A percentile compares a stretch with the other conserved stretches of the same genome.
These are phyloP conservation scores for Neria commutata DNA, from an alignment of 2,888 invertebrate genomes.

Conservation along the genomic window DNA sequence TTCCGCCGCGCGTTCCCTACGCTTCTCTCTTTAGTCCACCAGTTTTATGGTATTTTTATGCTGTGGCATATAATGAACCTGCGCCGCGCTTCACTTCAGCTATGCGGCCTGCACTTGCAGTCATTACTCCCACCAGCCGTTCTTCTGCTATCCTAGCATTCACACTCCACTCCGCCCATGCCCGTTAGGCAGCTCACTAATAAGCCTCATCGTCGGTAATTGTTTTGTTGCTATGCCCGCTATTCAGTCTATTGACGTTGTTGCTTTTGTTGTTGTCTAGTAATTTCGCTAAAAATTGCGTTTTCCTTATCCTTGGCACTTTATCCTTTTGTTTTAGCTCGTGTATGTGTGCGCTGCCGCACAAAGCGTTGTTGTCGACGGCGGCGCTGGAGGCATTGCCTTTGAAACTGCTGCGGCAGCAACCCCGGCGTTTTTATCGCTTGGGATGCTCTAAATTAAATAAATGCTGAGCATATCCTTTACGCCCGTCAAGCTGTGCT, in stretches of 20 bases:
- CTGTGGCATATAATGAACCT: too few species aligned
- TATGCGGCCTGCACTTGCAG: too few species aligned
- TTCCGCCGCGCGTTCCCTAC: too few species aligned
- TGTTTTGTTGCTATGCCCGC: conserved; percentile 1
- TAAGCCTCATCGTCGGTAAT: conserved; percentile 10
- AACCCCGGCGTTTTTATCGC: conserved; percentile 15
- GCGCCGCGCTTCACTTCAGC: conserved; percentile 45
- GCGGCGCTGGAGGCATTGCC: too few species aligned
- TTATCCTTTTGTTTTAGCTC: conserved; percentile 5
- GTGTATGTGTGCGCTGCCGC: conserved; percentile 12
- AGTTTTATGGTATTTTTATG: too few species aligned
- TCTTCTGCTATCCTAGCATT: too few species aligned
- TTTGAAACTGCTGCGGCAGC: not conserved
- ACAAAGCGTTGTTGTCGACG: too few species aligned
- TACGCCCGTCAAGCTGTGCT: not conserved
- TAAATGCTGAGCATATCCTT: conserved; percentile 39
- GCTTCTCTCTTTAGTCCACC: too few species aligned
- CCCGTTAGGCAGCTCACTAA: not conserved
- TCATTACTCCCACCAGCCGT: too few species aligned
- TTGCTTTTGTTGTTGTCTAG: conserved; percentile 1
- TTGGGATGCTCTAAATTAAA: conserved; percentile 43
- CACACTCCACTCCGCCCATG: not conserved
- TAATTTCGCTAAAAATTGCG: conserved; percentile 17
- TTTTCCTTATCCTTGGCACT: not conserved
- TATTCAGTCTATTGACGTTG: not conserved